Evolutionary conservation across 1,140 invertebrate genomes (phyloP), one percentile per base, ranked within the genome.

Genomic region (Drosophila arawakana): DNA sequence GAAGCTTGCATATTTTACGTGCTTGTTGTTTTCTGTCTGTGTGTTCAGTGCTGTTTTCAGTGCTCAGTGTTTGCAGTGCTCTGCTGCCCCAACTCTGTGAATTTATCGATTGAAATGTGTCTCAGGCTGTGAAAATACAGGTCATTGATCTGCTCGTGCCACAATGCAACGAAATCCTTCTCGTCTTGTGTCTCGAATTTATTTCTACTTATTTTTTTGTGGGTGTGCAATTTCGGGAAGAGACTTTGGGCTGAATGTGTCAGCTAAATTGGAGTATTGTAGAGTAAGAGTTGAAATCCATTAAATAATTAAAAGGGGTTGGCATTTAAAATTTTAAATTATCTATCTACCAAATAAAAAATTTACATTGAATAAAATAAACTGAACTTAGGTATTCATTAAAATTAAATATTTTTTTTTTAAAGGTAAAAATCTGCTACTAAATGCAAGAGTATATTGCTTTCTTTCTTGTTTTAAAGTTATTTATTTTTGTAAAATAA

Each of bases 51-150:
- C 41, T 59, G 54, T 30, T 30, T 30, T 30, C 25, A 30, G 25
- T 30, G 25, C 25, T 30, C 25, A 30, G 25, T 11, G 44, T 57
- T 59, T 21, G 39, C 63, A 80, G 66, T 78, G 76, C 71, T 61
- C 84, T 76, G 73, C 77, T 85, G 78, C 85, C 81, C 85, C 86
- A 90, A 90, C 85, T 90, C 85, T 90, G 76, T 81, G 80, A 76
- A 90, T 90, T 90, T 90, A 90, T 90, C 85, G 85, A 90, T 90
- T 90, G 85, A 85, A 90, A 80, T 90, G 81, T 85, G 85, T 90
- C 85, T 90, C 85, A 78, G 78, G 74, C 82, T 86, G 78, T 81
- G 85, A 90, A 30, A 90, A 90, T 90, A 82, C 85, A 90, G 85
- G 85, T 90, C 85, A 90, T 90, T 90, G 85, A 90, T 90, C 85